Evolutionary conservation across 1,140 invertebrate genomes (phyloP), one percentile per base, ranked within the genome.

Genomic region (Aphelenchoides avenae): DNA sequence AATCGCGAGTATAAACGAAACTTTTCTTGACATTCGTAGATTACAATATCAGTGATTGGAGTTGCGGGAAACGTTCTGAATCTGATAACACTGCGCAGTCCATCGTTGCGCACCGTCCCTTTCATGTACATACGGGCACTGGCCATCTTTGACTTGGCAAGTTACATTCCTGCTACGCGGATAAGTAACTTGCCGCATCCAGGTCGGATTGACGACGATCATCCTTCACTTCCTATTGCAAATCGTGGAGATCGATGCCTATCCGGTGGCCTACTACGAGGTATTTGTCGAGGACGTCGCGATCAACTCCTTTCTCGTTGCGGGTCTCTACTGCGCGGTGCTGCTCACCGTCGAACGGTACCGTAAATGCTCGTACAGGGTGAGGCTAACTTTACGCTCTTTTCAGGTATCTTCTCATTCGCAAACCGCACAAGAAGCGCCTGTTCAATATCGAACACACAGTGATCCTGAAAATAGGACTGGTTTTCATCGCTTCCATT

Each of bases 261-360:
- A 41, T 61, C 6, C 53, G 15, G 15, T 65, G 3, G 42, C 69
- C 5, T 70, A 69, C 46, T 65, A 65, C 37, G 54, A 61, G 43
- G 66, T 65, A 33, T 65, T 46, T 44, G 43, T 66, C 13, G 66
- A 71, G 53, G 64, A 73, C 18, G 66, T 75, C 9, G 26, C 76
- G 6, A 75, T 73, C 39, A 73, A 73, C 42, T 59, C 66, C 6
- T 76, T 76, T 40, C 42, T 73, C n/a, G 66, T 75, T 9, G 73
- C 73, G n/a, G 73, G 71, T 7, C 60, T 73, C 20, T 73, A 73
- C 39, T 66, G 60, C n/a, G 73, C 71, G 22, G 68, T 73, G n/a
- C 47, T 73, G 48, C 50, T 76, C 1, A 76, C 71, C n/a, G 42
- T 73, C 26, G 71, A 73, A 44, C 34, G 71, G 51, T 71, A 42